Percentiles rank a stretch among this genome's conserved stretches.
Conservation (phyloP, 2,888 invertebrate species). For the Brachynemurus nebulosus region DNA sequence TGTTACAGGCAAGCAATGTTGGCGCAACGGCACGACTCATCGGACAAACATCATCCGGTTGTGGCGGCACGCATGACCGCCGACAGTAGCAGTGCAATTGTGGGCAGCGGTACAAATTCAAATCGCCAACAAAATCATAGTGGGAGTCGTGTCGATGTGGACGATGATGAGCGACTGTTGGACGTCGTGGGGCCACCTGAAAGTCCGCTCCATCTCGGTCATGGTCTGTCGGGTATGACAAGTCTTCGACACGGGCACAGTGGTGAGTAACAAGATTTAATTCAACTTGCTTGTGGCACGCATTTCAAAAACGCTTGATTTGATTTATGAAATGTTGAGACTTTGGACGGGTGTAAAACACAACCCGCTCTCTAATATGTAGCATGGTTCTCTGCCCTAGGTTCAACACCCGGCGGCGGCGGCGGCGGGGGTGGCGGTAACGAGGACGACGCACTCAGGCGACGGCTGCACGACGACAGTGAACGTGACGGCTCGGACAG, state of each 20-base stretch:
- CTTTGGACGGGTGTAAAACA: conserved; percentile 12
- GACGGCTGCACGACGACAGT: conserved; percentile 44
- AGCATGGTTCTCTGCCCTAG: conserved; percentile 30
- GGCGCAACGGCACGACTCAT: conserved; percentile 35
- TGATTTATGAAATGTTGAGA: neutral
- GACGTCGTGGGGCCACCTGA: conserved; percentile 83
- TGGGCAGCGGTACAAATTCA: conserved; percentile 6
- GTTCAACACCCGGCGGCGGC: conserved; percentile 40
- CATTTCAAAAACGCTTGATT: conserved; percentile 18
- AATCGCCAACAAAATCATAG: conserved; percentile 8
- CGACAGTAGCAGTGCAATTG: conserved; percentile 28
- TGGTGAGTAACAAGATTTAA: conserved; percentile 21
- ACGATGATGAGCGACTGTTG: conserved; percentile 72
- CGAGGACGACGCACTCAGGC: conserved; percentile 31
- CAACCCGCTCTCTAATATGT: conserved; percentile 11
- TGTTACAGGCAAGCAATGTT: conserved; percentile 61
- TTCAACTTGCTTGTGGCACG: conserved; percentile 12
- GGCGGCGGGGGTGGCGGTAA: conserved; percentile 39
- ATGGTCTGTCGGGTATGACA: conserved; percentile 29
- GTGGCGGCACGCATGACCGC: conserved; percentile 33
- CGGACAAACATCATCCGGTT: conserved; percentile 36
- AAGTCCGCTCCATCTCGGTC: conserved; percentile 46
- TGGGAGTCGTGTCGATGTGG: conserved; percentile 34
- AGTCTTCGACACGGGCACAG: conserved; percentile 20
- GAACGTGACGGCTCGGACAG: conserved; percentile 56